Conservation (phyloP, 2,113 vertebrate genomes). For the Barnardius zonarius region DNA sequence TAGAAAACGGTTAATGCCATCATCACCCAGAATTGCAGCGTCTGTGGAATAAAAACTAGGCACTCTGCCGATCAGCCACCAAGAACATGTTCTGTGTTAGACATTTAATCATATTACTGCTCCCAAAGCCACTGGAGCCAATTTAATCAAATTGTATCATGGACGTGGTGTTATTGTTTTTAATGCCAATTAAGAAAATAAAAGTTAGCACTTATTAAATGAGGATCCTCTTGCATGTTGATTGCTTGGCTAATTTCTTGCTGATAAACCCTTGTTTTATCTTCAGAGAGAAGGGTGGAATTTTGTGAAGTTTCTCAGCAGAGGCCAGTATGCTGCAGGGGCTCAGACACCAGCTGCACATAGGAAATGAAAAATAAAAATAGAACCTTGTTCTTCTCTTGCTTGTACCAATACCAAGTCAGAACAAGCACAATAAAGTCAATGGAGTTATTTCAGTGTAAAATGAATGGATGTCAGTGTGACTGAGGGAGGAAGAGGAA, state of each 20-base stretch:
- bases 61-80: constrained; percentile 23
- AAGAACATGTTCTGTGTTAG: constrained; percentile 47
- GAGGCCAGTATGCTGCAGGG: neutral
- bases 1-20: constrained; percentile 38
- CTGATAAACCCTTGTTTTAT: constrained; percentile 39
- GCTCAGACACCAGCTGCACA: neutral
- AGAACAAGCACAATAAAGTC: constrained; percentile 63
- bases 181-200: constrained; percentile 69
- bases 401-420: constrained; percentile 49
- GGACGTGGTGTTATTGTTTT: constrained; percentile 58
- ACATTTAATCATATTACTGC: constrained; percentile 54
- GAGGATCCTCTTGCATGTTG: constrained; percentile 39
- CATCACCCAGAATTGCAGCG: neutral
- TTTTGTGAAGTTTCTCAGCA: constrained; percentile 18
- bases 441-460: constrained; percentile 60
- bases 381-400: constrained; percentile 43
- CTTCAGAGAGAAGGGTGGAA: neutral
- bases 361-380: constrained; percentile 67
- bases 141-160: constrained; percentile 65
- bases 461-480: constrained; percentile 58
- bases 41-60: neutral
- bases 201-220: constrained; percentile 70
- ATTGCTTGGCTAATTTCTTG: constrained; percentile 62
- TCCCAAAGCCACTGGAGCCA: constrained; percentile 56
- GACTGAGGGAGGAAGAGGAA: constrained; percentile 36